A percentile compares a stretch with the other conserved stretches of the same genome.
Conservation (phyloP, 1,140 invertebrate species). For the Magallana angulata region DNA sequence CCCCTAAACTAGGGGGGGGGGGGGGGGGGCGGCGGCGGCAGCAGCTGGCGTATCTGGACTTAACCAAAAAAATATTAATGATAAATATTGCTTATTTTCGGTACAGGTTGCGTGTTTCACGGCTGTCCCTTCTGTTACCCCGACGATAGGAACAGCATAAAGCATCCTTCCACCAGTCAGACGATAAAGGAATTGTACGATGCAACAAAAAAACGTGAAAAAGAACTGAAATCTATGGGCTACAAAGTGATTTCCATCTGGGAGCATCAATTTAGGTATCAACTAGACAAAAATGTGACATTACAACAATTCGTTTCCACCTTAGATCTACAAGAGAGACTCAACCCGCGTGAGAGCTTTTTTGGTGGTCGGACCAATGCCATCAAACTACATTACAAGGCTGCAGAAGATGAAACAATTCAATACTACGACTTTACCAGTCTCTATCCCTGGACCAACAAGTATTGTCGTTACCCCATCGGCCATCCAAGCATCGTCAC, state of each 20-base stretch:
- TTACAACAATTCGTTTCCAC: slow-evolving; percentile 46
- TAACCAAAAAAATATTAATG: background rate
- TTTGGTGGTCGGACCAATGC: slow-evolving; percentile 55
- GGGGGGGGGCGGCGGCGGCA: slow-evolving; percentile 25
- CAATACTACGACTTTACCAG: slow-evolving; percentile 57
- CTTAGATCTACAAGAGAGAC: slow-evolving; percentile 44
- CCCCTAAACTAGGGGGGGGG: slow-evolving; percentile 34
- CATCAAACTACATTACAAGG: slow-evolving; percentile 49
- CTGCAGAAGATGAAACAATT: slow-evolving; percentile 46
- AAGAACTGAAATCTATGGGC: slow-evolving; percentile 18
- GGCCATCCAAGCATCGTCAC: slow-evolving; percentile 50
- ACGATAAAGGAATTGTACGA: slow-evolving; percentile 56
- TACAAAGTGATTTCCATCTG: slow-evolving; percentile 56
- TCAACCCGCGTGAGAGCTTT: slow-evolving; percentile 50
- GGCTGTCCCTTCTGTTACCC: slow-evolving; percentile 63
- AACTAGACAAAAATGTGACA: slow-evolving; percentile 48
- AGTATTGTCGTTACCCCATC: slow-evolving; percentile 43
- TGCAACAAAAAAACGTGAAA: slow-evolving; percentile 48
- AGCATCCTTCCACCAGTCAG: slow-evolving; percentile 44
- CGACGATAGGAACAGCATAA: background rate
- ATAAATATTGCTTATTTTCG: background rate
- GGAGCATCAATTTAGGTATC: slow-evolving; percentile 60
- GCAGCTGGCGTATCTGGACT: background rate
- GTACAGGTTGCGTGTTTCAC: slow-evolving; percentile 63
- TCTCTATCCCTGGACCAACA: slow-evolving; percentile 43